A percentile compares a stretch with the other conserved stretches of the same genome.
These are phyloP conservation scores for Tretioscincus oriximinensis DNA, from an alignment of 2,113 vertebrate genomes.

Conservation along the genomic window DNA sequence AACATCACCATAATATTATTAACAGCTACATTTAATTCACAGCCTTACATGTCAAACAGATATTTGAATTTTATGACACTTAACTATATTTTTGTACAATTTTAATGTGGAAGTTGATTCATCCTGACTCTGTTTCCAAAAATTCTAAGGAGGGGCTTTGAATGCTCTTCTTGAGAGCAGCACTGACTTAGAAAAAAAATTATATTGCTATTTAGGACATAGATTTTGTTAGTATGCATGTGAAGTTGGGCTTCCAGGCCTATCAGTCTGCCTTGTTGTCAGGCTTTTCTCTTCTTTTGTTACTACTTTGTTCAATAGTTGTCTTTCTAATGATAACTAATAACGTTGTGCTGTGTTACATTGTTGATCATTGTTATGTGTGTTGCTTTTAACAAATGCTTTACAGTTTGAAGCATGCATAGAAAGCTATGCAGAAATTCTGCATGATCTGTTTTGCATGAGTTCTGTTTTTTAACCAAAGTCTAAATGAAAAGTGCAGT, in stretches of 20 bases:
- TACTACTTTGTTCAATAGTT: conserved; percentile 66
- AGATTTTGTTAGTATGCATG: conserved; percentile 19
- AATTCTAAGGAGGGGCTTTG: conserved; percentile 3
- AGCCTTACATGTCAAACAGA: neutral
- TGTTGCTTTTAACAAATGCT: conserved; percentile 74
- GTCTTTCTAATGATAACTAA: conserved; percentile 70
- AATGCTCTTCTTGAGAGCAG: neutral
- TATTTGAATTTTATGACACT: neutral
- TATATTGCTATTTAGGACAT: neutral
- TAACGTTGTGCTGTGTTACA: conserved; percentile 55
- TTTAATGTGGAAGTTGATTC: neutral
- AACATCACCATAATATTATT: conserved; percentile 9
- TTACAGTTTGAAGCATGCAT: conserved; percentile 73
- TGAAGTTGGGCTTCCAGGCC: conserved; percentile 30
- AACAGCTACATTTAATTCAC: conserved; percentile 4
- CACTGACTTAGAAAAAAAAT: neutral
- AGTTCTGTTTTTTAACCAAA: conserved; percentile 69
- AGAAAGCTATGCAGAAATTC: conserved; percentile 73
- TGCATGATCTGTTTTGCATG: conserved; percentile 81
- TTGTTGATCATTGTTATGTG: conserved; percentile 52
- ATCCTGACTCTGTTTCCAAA: neutral
- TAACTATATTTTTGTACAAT: neutral
- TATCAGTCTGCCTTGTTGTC: conserved; percentile 34
- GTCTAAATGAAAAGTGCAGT: conserved; percentile 67
- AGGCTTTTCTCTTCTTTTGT: conserved; percentile 49